phyloP scores from a whole-genome alignment of 1,140 invertebrate genomes.

The Drosophila seguyi region DNA sequence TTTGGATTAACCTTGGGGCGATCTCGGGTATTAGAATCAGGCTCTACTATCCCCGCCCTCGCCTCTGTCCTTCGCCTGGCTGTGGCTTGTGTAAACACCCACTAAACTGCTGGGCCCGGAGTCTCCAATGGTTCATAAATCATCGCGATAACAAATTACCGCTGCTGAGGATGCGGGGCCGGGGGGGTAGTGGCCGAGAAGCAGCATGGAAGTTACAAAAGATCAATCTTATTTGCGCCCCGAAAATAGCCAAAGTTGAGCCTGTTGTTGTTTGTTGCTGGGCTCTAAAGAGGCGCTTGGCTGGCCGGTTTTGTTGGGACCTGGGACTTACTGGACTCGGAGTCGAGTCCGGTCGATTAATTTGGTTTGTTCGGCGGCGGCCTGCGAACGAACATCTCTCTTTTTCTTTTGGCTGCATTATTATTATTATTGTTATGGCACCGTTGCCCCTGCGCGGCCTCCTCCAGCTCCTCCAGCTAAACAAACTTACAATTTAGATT shows the following conservation, averaged over 20 bases:
- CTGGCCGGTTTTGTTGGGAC: slow-evolving; percentile 16
- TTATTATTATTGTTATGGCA: slow-evolving; percentile 61
- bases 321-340: slow-evolving; percentile 15
- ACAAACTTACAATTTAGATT: slow-evolving; percentile 85
- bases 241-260: slow-evolving; percentile 62
- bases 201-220: slow-evolving; percentile 82
- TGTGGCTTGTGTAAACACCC: slow-evolving; percentile 79
- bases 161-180: slow-evolving; percentile 51
- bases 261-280: slow-evolving; percentile 16
- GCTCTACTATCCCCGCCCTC: slow-evolving; percentile 12
- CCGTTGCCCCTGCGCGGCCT: slow-evolving; percentile 17
- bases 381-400: slow-evolving; percentile 59
- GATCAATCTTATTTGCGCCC: slow-evolving; percentile 84
- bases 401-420: slow-evolving; percentile 59
- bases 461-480: slow-evolving; percentile 58
- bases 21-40: slow-evolving; percentile 67
- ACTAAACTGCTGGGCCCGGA: slow-evolving; percentile 61
- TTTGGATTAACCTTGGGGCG: slow-evolving; percentile 43
- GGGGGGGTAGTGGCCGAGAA: slow-evolving; percentile 33
- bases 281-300: slow-evolving; percentile 62
- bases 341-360: slow-evolving; percentile 41
- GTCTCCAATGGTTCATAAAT: slow-evolving; percentile 79
- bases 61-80: background rate
- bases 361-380: slow-evolving; percentile 38
- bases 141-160: slow-evolving; percentile 84